Conservation (phyloP, 1,140 invertebrate species). For the Bombus impatiens region DNA sequence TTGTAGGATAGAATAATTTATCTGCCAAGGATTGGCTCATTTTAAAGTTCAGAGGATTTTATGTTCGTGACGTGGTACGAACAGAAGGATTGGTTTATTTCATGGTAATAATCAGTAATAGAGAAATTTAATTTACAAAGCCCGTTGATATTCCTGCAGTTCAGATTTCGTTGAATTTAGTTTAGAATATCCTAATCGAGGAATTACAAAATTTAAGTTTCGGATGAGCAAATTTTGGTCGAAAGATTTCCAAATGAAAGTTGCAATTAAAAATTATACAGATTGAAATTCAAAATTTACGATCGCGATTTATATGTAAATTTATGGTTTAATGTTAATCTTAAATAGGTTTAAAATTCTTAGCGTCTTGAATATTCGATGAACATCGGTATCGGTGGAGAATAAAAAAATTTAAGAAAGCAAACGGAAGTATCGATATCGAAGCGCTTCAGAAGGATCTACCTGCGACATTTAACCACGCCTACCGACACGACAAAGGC, state of each 20-base stretch:
- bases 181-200: no score
- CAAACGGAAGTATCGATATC: no score
- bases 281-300: no score
- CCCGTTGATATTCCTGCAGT: no score
- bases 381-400: no score
- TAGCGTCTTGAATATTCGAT: not conserved
- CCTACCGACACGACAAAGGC: constrained; percentile 65
- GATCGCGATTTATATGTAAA: not conserved
- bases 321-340: not conserved
- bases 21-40: not conserved
- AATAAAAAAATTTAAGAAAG: not conserved
- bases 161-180: no score
- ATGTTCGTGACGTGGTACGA: not conserved
- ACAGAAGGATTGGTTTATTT: not conserved
- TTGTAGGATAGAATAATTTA: not conserved
- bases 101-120: not conserved
- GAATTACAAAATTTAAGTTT: no score
- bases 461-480: constrained; percentile 70
- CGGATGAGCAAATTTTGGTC: fast-evolving
- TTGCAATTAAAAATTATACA: no score
- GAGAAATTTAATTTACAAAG: not conserved
- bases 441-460: constrained; percentile 49
- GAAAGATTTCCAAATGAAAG: no score
- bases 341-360: not conserved
- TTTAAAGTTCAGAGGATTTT: not conserved